Evolutionary conservation across 2,797 vertebrate genomes (phyloP), one percentile per base, ranked within the genome.

Genomic region (Argya squamiceps): DNA sequence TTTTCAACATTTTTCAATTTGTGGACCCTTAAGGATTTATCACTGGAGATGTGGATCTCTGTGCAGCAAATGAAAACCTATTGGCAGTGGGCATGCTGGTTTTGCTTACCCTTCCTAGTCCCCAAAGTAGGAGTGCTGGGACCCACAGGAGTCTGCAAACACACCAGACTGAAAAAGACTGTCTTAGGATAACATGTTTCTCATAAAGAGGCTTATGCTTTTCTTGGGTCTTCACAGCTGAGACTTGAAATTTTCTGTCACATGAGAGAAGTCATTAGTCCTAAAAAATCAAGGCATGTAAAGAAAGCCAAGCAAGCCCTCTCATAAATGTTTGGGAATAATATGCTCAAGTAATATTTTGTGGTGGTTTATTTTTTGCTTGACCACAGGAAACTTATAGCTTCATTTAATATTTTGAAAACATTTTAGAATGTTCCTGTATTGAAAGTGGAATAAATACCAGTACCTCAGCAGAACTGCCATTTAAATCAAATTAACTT

Each of bases 401-500:
- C 83, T 93, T 95, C 92, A 85, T 96, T 97, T 97, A 97, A 90
- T 87, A 96, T 94, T 97, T 97, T 94, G 88, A 96, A 97, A 97
- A 91, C 55, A 92, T 83, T 95, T 97, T 93, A 95, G 90, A 92
- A 88, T n/a, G 15, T 89, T 96, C 34, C 6, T 88, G 90, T 91
- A 83, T 93, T 96, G 70, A 92, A 92, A 96, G 92, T 3, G 2
- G 96, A 97, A 97, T 97, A 97, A 97, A 96, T 96, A 94, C 53
- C 70, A 95, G 88, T 79, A 65, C 79, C 96, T 92, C 88, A 95
- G 95, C 92, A 97, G 79, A 97, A 96, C 84, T 96, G 94, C 85
- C 97, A 91, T 97, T 98, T 98, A 97, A 97, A 97, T 97, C 97
- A 98, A 97, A 97, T 97, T 98, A 98, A 97, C 92, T 92, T 96